Evolutionary conservation across 1,140 invertebrate species (phyloP).

Genomic region (Ceratina calcarata): DNA sequence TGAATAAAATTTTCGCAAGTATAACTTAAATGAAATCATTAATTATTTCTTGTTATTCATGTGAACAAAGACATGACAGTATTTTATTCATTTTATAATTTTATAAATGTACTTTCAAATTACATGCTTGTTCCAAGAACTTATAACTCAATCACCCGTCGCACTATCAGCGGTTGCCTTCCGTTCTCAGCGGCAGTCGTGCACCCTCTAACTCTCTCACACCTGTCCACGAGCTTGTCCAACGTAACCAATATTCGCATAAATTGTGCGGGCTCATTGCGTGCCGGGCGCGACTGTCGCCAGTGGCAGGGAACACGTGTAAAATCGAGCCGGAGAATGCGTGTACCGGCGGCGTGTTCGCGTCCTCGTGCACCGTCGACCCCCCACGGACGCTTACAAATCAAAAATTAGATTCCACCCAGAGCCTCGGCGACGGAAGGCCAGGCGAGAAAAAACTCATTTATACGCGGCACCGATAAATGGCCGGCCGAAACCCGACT

Average conservation of each 20-base stretch:
- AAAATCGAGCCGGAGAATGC: constrained; percentile 36
- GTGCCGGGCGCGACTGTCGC: constrained; percentile 42
- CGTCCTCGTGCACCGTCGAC: constrained; percentile 60
- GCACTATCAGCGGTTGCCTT: too few relatives aligned
- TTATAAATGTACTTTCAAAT: too few relatives aligned
- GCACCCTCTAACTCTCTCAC: constrained; percentile 23
- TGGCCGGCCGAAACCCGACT: constrained; percentile 63
- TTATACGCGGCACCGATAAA: constrained; percentile 68
- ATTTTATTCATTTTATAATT: too few relatives aligned
- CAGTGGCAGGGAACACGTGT: constrained; percentile 52
- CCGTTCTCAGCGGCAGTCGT: constrained; percentile 11
- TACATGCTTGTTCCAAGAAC: too few relatives aligned
- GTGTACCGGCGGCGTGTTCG: constrained; percentile 47
- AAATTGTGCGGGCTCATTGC: constrained; percentile 45
- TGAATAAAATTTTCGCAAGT: too few relatives aligned
- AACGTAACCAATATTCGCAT: constrained; percentile 31
- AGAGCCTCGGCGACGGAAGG: constrained; percentile 27
- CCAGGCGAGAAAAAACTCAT: constrained; percentile 30
- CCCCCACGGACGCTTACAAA: constrained; percentile 68
- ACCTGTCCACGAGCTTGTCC: constrained; percentile 18
- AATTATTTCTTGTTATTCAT: too few relatives aligned
- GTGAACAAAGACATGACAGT: too few relatives aligned
- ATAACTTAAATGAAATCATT: too few relatives aligned
- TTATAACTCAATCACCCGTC: too few relatives aligned
- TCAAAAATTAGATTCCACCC: constrained; percentile 63